Base-by-base conservation (phyloP, 2,888 invertebrate species). In the Bursaphelenchus okinawaensis region DNA sequence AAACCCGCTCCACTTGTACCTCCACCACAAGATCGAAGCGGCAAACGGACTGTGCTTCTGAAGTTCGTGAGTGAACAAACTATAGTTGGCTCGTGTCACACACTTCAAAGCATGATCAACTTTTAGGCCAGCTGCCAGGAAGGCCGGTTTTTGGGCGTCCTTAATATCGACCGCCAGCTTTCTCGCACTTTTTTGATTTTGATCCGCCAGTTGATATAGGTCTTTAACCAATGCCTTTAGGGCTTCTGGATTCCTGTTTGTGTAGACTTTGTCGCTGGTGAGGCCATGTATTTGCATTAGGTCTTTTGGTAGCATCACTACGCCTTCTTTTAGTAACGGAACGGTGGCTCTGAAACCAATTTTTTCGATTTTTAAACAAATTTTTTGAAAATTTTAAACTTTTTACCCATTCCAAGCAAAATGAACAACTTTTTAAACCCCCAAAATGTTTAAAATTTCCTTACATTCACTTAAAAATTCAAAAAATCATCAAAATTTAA, bases 341-440 rank as follows among this genome's bases (percentile, higher is more conserved):
- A 93, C 91, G 3, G 90, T 89, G 2, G 91, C 88, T 69, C 90
- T 88, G 82, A 93, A 93, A 23, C n/a, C n/a, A n/a, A n/a, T n/a
- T n/a, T n/a, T n/a, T n/a, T n/a, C n/a, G n/a, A n/a, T n/a, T n/a
- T n/a, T n/a, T n/a, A 7, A 19, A 54, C 4, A 20, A 59, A 60
- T 26, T 24, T 9, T 40, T 23, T 7, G 8, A 29, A 40, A 40
- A 40, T 16, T 16, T 16, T 16, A 4, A 40, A 16, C 40, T 1
- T 16, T 40, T 40, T 40, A 16, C n/a, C 6, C 40, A 29, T 29
- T 16, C 12, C 3, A 40, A 40, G n/a, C 40, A 4, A 40, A 40
- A 40, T 16, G n/a, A 40, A 4, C 40, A 1, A n/a, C 6, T 40
- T 3, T 40, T 40, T 40, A 3, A 40, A 4, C 40, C 40, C n/a